phyloP scores from a whole-genome alignment of 2,888 invertebrate species.

The Melitaea athalia region DNA sequence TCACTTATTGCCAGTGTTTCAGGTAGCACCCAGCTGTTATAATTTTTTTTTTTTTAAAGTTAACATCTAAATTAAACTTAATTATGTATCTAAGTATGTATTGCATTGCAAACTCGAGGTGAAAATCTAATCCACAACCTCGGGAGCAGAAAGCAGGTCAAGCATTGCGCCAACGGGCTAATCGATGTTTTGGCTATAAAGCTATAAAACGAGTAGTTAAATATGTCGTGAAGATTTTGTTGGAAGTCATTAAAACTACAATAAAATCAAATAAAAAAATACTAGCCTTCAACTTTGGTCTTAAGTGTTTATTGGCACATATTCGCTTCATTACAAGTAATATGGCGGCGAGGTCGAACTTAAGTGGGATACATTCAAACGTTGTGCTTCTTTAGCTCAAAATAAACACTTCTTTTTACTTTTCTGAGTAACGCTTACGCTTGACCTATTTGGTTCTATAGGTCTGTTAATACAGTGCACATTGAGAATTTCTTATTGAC shows the following conservation, averaged over 20 bases:
- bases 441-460: slow-evolving; percentile 23
- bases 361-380: slow-evolving; percentile 26
- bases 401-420: slow-evolving; percentile 35
- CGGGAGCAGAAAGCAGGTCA: too few relatives aligned
- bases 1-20: too few relatives aligned
- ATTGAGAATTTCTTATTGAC: slow-evolving; percentile 3
- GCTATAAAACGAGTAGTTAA: too few relatives aligned
- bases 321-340: slow-evolving; percentile 18
- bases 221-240: background rate
- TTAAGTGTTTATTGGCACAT: slow-evolving; percentile 11
- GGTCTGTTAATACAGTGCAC: slow-evolving; percentile 14
- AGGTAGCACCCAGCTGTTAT: too few relatives aligned
- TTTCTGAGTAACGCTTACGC: slow-evolving; percentile 30
- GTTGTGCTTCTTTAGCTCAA: slow-evolving; percentile 28
- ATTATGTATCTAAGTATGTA: too few relatives aligned
- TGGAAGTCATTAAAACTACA: background rate
- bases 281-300: slow-evolving; percentile 10
- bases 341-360: slow-evolving; percentile 31
- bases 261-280: background rate
- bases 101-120: too few relatives aligned
- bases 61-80: too few relatives aligned
- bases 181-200: too few relatives aligned
- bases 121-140: too few relatives aligned
- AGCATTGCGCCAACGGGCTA: too few relatives aligned
- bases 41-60: too few relatives aligned